phyloP scores from a whole-genome alignment of 2,888 invertebrate genomes.

The Rhagonycha lutea region DNA sequence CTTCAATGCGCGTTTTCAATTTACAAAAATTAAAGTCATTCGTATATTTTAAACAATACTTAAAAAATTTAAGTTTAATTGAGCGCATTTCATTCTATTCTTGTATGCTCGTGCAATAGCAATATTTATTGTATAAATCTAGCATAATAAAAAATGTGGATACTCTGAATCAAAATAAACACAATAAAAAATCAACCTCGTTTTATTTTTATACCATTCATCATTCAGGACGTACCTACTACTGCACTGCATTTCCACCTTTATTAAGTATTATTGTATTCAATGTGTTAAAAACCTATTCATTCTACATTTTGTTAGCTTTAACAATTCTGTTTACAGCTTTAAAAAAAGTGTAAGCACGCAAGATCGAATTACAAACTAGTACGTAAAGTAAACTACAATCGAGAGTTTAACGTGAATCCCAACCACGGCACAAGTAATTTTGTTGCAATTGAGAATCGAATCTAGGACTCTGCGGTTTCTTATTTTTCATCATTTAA shows the following conservation, averaged over 20 bases:
- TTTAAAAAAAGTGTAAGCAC: too few species aligned
- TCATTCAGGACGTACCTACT: not conserved
- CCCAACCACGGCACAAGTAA: too few species aligned
- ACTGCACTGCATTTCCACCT: not conserved
- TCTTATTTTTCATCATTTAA: too few species aligned
- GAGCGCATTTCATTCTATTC: not conserved
- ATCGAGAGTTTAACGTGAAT: too few species aligned
- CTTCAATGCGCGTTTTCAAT: conserved; percentile 46
- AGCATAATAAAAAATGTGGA: not conserved
- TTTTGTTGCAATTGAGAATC: too few species aligned
- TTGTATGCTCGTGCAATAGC: not conserved
- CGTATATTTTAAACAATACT: conserved; percentile 13
- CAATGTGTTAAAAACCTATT: not conserved
- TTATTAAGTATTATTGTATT: not conserved
- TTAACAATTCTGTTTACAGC: not conserved
- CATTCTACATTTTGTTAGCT: not conserved
- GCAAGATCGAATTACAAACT: too few species aligned
- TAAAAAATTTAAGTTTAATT: not conserved
- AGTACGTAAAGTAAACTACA: too few species aligned
- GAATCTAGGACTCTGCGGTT: too few species aligned
- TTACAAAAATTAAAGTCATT: conserved; percentile 38
- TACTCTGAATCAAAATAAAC: not conserved
- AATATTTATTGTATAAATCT: not conserved
- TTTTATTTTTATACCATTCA: not conserved
- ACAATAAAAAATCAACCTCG: not conserved